A percentile compares a stretch with the other conserved stretches of the same genome.
These are phyloP conservation scores for Tragelaphus strepsiceros DNA, from an alignment of 2,113 vertebrate genomes.

Conservation along the genomic window DNA sequence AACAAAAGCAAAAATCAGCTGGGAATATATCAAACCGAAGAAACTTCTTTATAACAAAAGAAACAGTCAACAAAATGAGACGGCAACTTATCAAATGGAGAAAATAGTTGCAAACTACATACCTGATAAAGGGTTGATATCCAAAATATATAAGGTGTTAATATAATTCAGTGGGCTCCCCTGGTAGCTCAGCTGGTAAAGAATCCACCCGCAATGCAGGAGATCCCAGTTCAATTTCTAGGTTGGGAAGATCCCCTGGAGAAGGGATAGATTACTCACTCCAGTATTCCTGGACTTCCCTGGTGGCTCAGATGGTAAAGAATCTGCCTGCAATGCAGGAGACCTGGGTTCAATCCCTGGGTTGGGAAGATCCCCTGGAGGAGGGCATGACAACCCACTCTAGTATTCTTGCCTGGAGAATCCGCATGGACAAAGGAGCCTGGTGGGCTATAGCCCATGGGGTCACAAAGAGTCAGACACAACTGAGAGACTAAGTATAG, in stretches of 20 bases:
- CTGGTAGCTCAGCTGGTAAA: neutral
- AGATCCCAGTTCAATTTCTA: neutral
- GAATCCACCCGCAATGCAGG: neutral
- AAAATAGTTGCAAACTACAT: neutral
- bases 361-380: neutral
- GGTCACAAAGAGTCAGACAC: neutral
- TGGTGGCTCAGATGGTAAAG: neutral
- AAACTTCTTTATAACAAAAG: neutral
- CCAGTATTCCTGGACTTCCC: neutral
- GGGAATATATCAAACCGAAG: neutral
- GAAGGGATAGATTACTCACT: neutral
- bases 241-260: neutral
- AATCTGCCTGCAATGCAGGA: neutral
- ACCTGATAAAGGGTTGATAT: neutral
- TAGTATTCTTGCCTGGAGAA: neutral
- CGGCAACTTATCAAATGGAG: neutral
- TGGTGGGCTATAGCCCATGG: neutral
- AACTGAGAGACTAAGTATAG: neutral
- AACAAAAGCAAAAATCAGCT: neutral
- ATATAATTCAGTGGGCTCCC: neutral
- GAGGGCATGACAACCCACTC: neutral
- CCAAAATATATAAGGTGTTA: neutral
- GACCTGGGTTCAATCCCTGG: neutral
- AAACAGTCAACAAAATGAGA: neutral
- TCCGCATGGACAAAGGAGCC: neutral